Base-by-base conservation (phyloP, 2,888 invertebrate species). In the Diadegma fenestrale region DNA sequence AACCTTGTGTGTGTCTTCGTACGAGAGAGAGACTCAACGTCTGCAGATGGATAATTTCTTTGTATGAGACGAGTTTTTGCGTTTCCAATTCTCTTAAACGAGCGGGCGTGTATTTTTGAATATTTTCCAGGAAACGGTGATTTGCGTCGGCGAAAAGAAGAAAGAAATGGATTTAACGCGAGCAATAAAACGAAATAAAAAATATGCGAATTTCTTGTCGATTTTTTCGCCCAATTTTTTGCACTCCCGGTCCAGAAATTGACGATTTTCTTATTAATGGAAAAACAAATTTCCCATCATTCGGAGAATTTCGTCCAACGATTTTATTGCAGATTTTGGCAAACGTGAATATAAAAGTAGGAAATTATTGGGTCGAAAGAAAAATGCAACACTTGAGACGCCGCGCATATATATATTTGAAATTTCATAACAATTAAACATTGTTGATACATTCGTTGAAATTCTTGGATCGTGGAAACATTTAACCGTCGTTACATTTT, bases 401-500 rank as follows among this genome's bases (percentile, higher is more conserved):
- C 14, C 12, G 45, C 45, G 63, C 37, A 33, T 48, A 68, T 66
- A 33, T 54, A 68, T 68, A 22, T 79, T 64, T 30, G 61, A 82
- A 80, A 77, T 86, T 80, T 82, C 69, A 64, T 77, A 85, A 85
- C 79, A 82, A 80, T 77, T 66, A 68, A 80, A 86, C 82, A 63
- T 64, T 82, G 63, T 71, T 72, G 71, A 86, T 86, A 86, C 85
- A 86, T 86, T 86, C 82, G 85, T 86, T 82, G 82, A 80, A 77
- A 86, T 86, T 82, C 77, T 82, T 82, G 82, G 80, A 86, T 82
- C 58, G 37, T 45, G n/a, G 58, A 45, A 76, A 30, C 71, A 71
- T 51, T 71, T 48, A 48, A 76, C 80, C 63, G 64, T 66, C 63
- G 10, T 63, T 33, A 48, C 37, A 37, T 45, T 68, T 72, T 61